These are phyloP conservation scores for Hofmannophila pseudospretella DNA, from an alignment of 2,888 invertebrate species.

Conservation along the genomic window DNA sequence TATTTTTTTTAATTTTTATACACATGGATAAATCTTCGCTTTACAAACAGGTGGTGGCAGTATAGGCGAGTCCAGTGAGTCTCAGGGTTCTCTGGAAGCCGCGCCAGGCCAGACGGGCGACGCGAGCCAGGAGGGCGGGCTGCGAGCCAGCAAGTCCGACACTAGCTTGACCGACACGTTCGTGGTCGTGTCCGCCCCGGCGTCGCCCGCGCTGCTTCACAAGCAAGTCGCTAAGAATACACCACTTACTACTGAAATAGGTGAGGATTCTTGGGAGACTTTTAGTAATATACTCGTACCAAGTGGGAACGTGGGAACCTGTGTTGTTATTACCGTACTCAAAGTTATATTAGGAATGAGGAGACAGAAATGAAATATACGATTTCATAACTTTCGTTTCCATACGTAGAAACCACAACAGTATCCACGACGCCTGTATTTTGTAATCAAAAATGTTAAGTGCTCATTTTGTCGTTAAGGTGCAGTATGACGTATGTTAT, in stretches of 20 bases:
- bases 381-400: too few species aligned
- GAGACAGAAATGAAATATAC: too few species aligned
- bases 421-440: too few species aligned
- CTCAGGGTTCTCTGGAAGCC: slow-evolving; percentile 47
- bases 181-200: slow-evolving; percentile 84
- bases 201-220: slow-evolving; percentile 29
- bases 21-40: too few species aligned
- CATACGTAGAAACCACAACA: too few species aligned
- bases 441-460: too few species aligned
- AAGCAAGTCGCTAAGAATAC: slow-evolving; percentile 15
- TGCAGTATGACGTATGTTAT: too few species aligned
- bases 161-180: slow-evolving; percentile 94
- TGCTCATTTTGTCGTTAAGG: too few species aligned
- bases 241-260: slow-evolving; percentile 38
- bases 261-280: slow-evolving; percentile 19
- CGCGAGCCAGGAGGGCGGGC: slow-evolving; percentile 54
- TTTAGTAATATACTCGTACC: slow-evolving; percentile 9
- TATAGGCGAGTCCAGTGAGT: slow-evolving; percentile 64
- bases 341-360: too few species aligned
- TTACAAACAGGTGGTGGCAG: slow-evolving; percentile 81
- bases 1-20: too few species aligned
- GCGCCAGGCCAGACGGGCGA: slow-evolving; percentile 25
- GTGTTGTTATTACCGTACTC: too few species aligned
- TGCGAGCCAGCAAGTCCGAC: slow-evolving; percentile 92
- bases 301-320: too few species aligned